Evolutionary conservation across 2,888 invertebrate genomes (phyloP), one percentile per base, ranked within the genome.

Genomic region (Hemaris fuciformis): DNA sequence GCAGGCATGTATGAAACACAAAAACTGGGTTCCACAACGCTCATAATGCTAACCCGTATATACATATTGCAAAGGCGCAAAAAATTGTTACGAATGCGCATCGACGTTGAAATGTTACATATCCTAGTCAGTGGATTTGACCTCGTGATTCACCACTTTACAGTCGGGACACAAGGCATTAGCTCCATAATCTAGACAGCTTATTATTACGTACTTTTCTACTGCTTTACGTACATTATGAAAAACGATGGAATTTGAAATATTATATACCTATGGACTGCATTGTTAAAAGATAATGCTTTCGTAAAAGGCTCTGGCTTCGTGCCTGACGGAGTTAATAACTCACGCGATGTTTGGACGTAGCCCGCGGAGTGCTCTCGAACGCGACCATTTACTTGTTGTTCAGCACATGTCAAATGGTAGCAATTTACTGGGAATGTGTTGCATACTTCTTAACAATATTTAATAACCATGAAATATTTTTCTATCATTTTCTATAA

Each of bases 301-400:
- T 41, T 57, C 20, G 34, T 34, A 34, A 38, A 57, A 57, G 13
- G 5, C n/a, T 31, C 59, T 34, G 80, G 75, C 77, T 80, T 74
- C 80, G 77, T 79, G 73, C 70, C 67, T 46, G 46, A 70, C 76
- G 75, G 76, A 79, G 83, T 84, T 81, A 83, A 84, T 87, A 84
- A 85, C 76, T 81, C 84, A 83, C 73, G 75, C 80, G 79, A 81
- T 81, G 78, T 83, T 84, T 83, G 76, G 79, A 80, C 73, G 81
- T 73, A 22, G 67, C 70, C 66, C 67, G 64, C 60, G 62, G 71
- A 64, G 42, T 68, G 42, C 62, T 31, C 27, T n/a, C 62, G 48
- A 25, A 23, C 43, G 45, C 45, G 23, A 62, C 43, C 58, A 57
- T 62, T 60, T 48, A 59, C 61, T 62, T 60, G 66, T 67, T 61